Conservation (phyloP, 2,113 vertebrate species). For the Mormoops blainvillei region DNA sequence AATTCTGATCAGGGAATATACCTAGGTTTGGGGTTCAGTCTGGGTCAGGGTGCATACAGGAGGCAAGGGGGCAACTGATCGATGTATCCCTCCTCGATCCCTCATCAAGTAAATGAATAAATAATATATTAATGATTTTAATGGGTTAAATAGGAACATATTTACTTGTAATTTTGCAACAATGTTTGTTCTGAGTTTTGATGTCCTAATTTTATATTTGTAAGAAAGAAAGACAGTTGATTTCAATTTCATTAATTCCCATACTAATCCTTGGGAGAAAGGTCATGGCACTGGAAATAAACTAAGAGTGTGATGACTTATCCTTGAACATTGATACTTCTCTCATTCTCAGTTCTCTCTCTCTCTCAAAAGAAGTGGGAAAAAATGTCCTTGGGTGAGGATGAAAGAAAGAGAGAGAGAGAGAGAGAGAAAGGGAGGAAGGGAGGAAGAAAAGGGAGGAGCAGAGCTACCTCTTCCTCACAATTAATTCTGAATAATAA, state of each 20-base stretch:
- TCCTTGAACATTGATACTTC: not conserved
- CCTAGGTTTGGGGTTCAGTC: too few relatives aligned
- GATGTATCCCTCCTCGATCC: too few relatives aligned
- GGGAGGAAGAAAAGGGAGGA: not conserved
- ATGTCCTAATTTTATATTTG: slow-evolving; percentile 1
- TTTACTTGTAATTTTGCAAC: slow-evolving; percentile 25
- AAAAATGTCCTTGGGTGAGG: too few relatives aligned
- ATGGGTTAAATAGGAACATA: not conserved
- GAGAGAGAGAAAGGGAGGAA: not conserved
- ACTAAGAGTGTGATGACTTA: not conserved
- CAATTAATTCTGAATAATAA: not conserved
- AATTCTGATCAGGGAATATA: too few relatives aligned
- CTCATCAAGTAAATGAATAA: too few relatives aligned
- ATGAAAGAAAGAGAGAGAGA: too few relatives aligned
- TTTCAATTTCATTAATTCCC: not conserved
- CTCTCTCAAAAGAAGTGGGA: too few relatives aligned
- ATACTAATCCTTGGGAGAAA: slow-evolving; percentile 8
- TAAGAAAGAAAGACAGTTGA: not conserved
- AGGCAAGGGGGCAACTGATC: too few relatives aligned
- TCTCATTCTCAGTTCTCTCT: too few relatives aligned
- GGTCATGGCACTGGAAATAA: not conserved
- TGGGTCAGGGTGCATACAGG: too few relatives aligned
- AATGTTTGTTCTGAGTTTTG: slow-evolving; percentile 14
- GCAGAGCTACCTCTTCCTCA: not conserved
- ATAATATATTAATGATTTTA: not conserved